These are phyloP conservation scores for Pyrocoelia pectoralis DNA, from an alignment of 2,888 invertebrate species.

Conservation along the genomic window DNA sequence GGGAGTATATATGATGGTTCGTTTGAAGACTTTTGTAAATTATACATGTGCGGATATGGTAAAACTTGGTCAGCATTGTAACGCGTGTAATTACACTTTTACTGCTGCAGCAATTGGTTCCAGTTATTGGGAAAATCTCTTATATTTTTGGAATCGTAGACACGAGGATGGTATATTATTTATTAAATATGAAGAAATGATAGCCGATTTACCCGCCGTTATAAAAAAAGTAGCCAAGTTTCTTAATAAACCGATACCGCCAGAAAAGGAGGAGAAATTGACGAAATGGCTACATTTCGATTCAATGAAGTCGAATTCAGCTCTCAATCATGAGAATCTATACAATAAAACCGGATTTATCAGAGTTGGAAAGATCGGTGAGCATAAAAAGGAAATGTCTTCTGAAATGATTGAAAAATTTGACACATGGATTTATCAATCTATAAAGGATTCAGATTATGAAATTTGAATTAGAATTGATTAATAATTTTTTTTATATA, in stretches of 20 bases:
- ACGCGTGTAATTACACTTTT: background rate
- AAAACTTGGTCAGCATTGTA: background rate
- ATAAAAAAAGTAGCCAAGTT: constrained; percentile 29
- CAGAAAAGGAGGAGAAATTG: constrained; percentile 54
- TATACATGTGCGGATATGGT: background rate
- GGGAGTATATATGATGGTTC: background rate
- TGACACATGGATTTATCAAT: constrained; percentile 5
- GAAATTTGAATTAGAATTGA: background rate
- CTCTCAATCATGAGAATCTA: constrained; percentile 53
- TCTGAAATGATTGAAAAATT: constrained; percentile 13
- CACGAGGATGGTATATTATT: constrained; percentile 38
- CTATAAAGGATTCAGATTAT: background rate
- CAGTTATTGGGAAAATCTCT: constrained; percentile 39
- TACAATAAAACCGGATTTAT: constrained; percentile 9
- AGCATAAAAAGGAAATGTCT: constrained; percentile 17
- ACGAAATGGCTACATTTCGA: constrained; percentile 61
- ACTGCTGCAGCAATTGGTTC: background rate
- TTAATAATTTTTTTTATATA: too few species aligned
- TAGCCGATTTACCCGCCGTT: constrained; percentile 26
- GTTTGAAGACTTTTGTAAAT: background rate
- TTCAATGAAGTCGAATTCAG: constrained; percentile 62
- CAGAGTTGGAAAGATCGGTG: constrained; percentile 14
- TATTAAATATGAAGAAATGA: constrained; percentile 43
- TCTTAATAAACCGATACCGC: constrained; percentile 42
- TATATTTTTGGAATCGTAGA: constrained; percentile 40